Percentiles rank a stretch among this genome's conserved stretches.
Evolutionary conservation across 2,888 invertebrate species (phyloP).

Genomic region (Eristalis intricaria): DNA sequence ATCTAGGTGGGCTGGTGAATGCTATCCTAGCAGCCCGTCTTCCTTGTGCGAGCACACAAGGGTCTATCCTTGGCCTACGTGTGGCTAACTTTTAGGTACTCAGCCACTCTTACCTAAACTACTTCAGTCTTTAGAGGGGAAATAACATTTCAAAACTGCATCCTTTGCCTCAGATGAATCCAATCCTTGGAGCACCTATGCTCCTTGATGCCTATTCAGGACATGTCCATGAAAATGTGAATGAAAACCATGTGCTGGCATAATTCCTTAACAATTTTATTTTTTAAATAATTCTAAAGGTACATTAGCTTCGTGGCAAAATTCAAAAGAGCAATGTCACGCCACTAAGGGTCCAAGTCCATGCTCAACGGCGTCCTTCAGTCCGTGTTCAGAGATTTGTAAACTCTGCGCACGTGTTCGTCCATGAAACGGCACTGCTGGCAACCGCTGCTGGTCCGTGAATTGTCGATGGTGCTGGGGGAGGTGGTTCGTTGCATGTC

Average conservation of each 20-base stretch:
- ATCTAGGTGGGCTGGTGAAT: too few relatives aligned
- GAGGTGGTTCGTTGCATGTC: constrained; percentile 52
- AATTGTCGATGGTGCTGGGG: not conserved
- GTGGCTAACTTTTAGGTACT: too few relatives aligned
- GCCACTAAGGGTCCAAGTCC: not conserved
- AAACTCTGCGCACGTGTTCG: constrained; percentile 41
- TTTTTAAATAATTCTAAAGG: constrained; percentile 54
- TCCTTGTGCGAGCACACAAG: too few relatives aligned
- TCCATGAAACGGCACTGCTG: not conserved
- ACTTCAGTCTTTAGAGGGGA: too few relatives aligned
- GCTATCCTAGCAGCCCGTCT: too few relatives aligned
- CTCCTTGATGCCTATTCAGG: too few relatives aligned
- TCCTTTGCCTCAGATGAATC: too few relatives aligned
- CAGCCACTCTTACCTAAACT: too few relatives aligned
- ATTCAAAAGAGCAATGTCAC: not conserved
- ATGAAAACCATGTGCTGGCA: not conserved
- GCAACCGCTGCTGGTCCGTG: not conserved
- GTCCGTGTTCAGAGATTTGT: constrained; percentile 41
- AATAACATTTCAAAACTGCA: too few relatives aligned
- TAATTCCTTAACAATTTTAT: constrained; percentile 47
- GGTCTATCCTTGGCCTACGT: too few relatives aligned
- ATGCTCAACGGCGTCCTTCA: not conserved
- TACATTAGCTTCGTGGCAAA: constrained; percentile 44
- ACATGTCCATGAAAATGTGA: not conserved
- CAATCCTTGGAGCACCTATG: too few relatives aligned